Evolutionary conservation across 2,888 invertebrate species (phyloP).

Genomic region (Gymnocheta viridis): DNA sequence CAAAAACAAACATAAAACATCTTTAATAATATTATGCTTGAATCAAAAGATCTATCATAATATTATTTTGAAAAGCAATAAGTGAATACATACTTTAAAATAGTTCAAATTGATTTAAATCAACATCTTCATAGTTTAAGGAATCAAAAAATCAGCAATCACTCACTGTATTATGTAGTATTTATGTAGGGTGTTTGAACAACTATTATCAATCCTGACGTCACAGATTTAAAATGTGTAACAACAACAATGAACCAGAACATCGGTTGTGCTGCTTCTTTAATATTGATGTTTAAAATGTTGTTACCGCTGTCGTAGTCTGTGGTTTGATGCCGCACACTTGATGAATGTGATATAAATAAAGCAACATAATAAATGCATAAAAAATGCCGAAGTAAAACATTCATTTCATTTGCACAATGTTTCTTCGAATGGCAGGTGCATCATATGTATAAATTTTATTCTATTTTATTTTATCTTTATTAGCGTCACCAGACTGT

Average conservation of each 20-base stretch:
- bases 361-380: constrained; percentile 7
- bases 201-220: neutral
- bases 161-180: too few species aligned
- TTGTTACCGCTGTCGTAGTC: constrained; percentile 11
- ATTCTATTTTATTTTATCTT: neutral
- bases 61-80: too few species aligned
- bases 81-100: too few species aligned
- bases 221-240: neutral
- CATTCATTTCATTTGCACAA: constrained; percentile 51
- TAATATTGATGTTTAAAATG: constrained; percentile 5
- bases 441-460: constrained; percentile 34
- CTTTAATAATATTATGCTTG: too few species aligned
- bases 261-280: constrained; percentile 1
- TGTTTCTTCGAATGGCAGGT: constrained; percentile 56
- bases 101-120: too few species aligned
- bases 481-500: neutral
- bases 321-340: constrained; percentile 26
- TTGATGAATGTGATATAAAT: constrained; percentile 40
- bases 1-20: too few species aligned
- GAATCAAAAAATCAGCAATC: too few species aligned
- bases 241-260: constrained; percentile 1
- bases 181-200: neutral
- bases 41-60: too few species aligned
- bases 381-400: constrained; percentile 27
- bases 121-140: too few species aligned